Conservation (phyloP, 1,140 invertebrate species). For the Lucilia cuprina region DNA sequence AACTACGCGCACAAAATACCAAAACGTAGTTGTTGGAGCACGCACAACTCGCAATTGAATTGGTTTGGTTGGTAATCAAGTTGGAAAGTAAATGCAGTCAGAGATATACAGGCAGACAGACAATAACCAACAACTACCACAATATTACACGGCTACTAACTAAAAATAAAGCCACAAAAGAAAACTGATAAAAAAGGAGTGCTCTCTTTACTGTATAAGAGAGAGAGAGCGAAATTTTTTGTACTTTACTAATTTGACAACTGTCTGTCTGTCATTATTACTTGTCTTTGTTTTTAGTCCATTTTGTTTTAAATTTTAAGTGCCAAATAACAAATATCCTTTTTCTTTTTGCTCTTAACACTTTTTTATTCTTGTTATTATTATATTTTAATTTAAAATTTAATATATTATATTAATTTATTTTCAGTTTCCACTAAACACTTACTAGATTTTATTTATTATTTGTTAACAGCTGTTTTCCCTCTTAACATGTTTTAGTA, state of each 20-base stretch:
- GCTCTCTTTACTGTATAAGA: no score
- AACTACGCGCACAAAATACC: not conserved
- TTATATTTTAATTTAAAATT: no score
- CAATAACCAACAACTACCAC: not conserved
- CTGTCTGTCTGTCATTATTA: no score
- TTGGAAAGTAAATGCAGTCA: conserved; percentile 8
- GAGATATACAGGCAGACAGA: not conserved
- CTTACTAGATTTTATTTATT: not conserved
- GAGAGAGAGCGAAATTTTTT: no score
- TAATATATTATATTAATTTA: no score
- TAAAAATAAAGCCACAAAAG: not conserved
- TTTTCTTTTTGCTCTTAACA: no score
- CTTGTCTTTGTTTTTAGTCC: no score
- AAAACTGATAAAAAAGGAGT: not conserved
- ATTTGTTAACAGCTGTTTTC: not conserved
- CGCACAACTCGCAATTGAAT: conserved; percentile 26
- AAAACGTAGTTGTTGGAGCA: conserved; percentile 24
- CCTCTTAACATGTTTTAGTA: not conserved
- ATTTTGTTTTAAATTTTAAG: no score
- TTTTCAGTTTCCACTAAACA: no score
- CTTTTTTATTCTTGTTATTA: no score
- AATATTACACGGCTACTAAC: not conserved
- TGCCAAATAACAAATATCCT: no score
- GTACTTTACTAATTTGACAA: no score
- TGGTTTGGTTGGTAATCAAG: not conserved